Base-by-base conservation (phyloP, 30 jellyfish, hydroid and myxozoan species). In the Mastigias papua region DNA sequence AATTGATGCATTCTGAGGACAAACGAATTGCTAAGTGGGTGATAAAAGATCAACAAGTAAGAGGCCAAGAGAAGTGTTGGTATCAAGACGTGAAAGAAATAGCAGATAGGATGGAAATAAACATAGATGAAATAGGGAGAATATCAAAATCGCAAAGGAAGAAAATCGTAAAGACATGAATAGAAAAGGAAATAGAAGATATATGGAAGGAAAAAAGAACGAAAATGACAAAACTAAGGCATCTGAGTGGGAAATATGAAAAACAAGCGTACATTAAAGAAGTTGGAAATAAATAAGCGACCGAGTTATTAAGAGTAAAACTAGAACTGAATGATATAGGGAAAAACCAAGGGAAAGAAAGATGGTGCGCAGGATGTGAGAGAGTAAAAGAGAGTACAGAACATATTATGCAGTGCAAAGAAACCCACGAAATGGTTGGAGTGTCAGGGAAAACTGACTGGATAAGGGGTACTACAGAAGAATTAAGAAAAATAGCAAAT, bases 271-370 rank as follows among this genome's bases (percentile, higher is more conserved):
- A 71, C 23, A 28, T 71, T 34, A 71, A 71, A 71, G 83, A 35
- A 71, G 83, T 71, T 30, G 83, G 83, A 21, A 71, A 30, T 34
- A 26, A 71, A 71, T 66, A 71, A 71, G 83, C 83, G 7, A 30
- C 83, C 19, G 83, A 28, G 83, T 21, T 71, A 34, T 7, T 32
- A 27, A 68, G 79, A 68, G n/a, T n/a, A n/a, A n/a, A n/a, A n/a
- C n/a, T n/a, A n/a, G n/a, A n/a, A n/a, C n/a, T n/a, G n/a, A n/a
- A n/a, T n/a, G n/a, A n/a, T n/a, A n/a, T n/a, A n/a, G n/a, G n/a
- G n/a, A n/a, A n/a, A n/a, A n/a, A n/a, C n/a, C n/a, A n/a, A n/a
- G n/a, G n/a, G n/a, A n/a, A n/a, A n/a, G n/a, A n/a, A n/a, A n/a
- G n/a, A n/a, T n/a, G n/a, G n/a, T n/a, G n/a, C n/a, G n/a, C n/a